Conservation (phyloP, 2,113 vertebrate species). For the Motacilla alba region DNA sequence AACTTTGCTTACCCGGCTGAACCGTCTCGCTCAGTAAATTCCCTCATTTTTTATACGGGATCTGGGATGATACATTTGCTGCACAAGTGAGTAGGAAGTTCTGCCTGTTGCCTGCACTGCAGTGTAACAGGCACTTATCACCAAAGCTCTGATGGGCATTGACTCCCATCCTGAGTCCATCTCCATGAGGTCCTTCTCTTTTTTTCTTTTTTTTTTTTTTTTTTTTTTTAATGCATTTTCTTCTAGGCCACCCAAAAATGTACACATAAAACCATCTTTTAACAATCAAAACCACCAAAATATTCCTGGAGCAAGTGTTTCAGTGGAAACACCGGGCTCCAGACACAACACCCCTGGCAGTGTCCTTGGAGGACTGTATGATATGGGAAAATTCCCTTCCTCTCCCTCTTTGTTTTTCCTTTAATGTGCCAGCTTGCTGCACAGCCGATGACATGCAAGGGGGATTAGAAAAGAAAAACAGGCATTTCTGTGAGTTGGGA, state of each 20-base stretch:
- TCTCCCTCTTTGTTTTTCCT: neutral
- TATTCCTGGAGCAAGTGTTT: neutral
- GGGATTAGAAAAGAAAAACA: neutral
- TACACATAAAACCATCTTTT: neutral
- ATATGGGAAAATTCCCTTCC: neutral
- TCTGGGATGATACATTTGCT: neutral
- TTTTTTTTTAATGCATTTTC: neutral
- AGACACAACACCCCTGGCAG: neutral
- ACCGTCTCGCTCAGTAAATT: neutral
- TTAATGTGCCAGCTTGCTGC: neutral
- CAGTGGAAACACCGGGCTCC: neutral
- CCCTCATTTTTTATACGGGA: neutral
- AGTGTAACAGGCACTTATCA: neutral
- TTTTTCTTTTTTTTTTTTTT: neutral
- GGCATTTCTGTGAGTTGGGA: neutral
- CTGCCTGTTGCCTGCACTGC: neutral
- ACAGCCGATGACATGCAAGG: neutral
- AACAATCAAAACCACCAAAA: neutral
- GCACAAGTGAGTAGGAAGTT: neutral
- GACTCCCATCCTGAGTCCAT: neutral
- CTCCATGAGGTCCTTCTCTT: neutral
- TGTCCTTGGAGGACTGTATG: neutral
- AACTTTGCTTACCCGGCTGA: slow-evolving; percentile 26
- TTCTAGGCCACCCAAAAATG: neutral
- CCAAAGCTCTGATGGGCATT: neutral